Conservation (phyloP, 2,113 vertebrate species). For the Mustela nigripes region DNA sequence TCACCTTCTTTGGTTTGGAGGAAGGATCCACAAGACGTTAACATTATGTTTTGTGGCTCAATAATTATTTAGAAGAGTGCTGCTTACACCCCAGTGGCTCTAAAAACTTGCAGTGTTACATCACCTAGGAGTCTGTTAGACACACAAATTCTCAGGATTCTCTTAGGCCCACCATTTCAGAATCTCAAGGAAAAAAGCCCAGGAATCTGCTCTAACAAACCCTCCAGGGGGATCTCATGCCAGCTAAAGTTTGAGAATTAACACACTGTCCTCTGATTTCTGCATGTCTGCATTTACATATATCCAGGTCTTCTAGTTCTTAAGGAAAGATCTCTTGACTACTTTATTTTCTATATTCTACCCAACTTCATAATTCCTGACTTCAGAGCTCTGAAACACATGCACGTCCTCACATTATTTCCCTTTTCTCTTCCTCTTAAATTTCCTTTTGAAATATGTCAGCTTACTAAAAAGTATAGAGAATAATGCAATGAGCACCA, state of each 20-base stretch:
- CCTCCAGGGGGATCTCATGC: neutral
- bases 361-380: neutral
- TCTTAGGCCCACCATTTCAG: neutral
- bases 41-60: neutral
- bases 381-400: neutral
- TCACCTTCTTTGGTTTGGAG: neutral
- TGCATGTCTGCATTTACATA: neutral
- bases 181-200: neutral
- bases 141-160: neutral
- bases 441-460: constrained; percentile 55
- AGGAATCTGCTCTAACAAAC: neutral
- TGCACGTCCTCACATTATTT: neutral
- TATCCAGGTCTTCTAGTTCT: neutral
- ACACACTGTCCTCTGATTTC: neutral
- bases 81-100: neutral
- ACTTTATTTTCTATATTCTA: neutral
- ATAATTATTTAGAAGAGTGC: neutral
- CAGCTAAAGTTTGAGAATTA: neutral
- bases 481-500: neutral
- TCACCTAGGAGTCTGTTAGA: neutral
- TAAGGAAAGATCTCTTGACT: neutral
- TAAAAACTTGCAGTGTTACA: neutral
- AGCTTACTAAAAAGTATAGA: constrained; percentile 3
- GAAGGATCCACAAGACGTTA: neutral
- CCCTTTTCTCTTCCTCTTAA: neutral